These are phyloP conservation scores for Emydoidea blandingii DNA, from an alignment of 2,797 vertebrate species.

Conservation along the genomic window DNA sequence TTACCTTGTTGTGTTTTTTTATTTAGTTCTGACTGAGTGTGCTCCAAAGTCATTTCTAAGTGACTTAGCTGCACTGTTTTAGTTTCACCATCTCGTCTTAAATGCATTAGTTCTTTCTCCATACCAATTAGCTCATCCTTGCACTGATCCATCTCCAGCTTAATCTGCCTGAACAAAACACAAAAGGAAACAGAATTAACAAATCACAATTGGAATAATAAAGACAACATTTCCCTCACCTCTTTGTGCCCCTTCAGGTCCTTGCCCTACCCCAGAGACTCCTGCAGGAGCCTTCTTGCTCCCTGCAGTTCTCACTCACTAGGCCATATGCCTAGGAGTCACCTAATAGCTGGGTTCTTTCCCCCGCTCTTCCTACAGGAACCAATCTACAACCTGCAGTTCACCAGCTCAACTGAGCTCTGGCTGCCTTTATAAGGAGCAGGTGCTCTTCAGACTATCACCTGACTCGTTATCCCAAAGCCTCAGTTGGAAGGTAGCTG, in stretches of 20 bases:
- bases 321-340: neutral
- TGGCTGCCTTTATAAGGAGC: neutral
- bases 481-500: neutral
- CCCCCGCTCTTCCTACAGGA: neutral
- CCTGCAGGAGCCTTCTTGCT: neutral
- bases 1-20: conserved; percentile 85
- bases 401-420: neutral
- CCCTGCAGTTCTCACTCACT: neutral
- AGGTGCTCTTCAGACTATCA: neutral
- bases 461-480: neutral
- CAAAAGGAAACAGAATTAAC: conserved; percentile 36
- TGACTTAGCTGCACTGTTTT: conserved; percentile 87
- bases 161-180: conserved; percentile 76
- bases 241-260: neutral
- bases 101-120: conserved; percentile 84
- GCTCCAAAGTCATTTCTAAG: conserved; percentile 89
- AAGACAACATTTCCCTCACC: neutral
- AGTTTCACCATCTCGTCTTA: conserved; percentile 86
- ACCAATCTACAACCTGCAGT: neutral
- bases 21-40: conserved; percentile 87
- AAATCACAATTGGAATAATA: conserved; percentile 39
- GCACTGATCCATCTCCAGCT: conserved; percentile 83
- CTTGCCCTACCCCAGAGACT: neutral
- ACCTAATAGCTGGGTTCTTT: neutral
- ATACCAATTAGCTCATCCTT: conserved; percentile 82